These are phyloP conservation scores for Cynopterus brachyotis DNA, from an alignment of 2,113 vertebrate species.

Conservation along the genomic window DNA sequence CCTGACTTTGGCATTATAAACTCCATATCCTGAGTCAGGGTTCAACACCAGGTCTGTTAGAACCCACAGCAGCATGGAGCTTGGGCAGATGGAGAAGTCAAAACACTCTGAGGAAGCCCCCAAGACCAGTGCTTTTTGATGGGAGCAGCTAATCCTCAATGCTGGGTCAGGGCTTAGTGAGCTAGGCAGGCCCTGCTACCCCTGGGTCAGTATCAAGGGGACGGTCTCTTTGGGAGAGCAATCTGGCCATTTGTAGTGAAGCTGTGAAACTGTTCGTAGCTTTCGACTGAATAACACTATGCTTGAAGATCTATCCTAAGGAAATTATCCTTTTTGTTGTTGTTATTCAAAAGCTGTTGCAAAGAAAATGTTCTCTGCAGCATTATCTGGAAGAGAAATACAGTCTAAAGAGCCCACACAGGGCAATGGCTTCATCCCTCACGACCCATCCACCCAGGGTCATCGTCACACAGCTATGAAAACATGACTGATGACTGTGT, in stretches of 20 bases:
- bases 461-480: neutral
- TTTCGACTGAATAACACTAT: neutral
- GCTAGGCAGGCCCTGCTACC: neutral
- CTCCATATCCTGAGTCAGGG: neutral
- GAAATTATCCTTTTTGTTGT: neutral
- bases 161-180: neutral
- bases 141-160: neutral
- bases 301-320: neutral
- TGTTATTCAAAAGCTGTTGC: neutral
- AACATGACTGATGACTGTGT: neutral
- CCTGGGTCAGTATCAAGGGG: accelerated
- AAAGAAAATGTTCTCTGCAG: neutral
- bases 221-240: neutral
- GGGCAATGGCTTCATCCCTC: neutral
- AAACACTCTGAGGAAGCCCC: neutral
- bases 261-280: neutral
- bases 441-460: neutral
- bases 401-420: neutral
- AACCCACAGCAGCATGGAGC: accelerated
- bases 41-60: neutral
- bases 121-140: accelerated
- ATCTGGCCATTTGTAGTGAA: neutral
- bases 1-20: neutral
- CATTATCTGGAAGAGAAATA: neutral
- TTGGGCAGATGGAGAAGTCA: neutral